Evolutionary conservation across 2,888 invertebrate genomes (phyloP).

Genomic region (Cristatella mucedo): DNA sequence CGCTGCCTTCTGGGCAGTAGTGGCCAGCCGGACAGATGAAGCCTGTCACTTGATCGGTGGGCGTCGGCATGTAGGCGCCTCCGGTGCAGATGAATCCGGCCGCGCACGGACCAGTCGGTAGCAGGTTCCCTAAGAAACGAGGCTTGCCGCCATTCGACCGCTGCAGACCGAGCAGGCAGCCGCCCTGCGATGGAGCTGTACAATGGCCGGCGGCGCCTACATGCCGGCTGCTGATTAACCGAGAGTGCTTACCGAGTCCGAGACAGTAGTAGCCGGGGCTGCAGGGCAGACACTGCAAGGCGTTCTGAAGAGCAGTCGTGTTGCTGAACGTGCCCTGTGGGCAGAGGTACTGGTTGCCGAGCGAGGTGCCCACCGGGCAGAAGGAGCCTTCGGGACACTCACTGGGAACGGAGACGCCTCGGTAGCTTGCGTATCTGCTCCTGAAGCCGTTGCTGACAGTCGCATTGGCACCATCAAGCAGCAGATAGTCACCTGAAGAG

Average conservation of each 20-base stretch:
- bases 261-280: constrained; percentile 27
- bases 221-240: background rate
- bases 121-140: constrained; percentile 30
- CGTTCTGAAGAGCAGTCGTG: constrained; percentile 20
- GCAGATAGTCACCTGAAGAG: constrained; percentile 25
- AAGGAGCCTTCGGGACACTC: constrained; percentile 29
- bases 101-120: constrained; percentile 22
- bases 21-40: constrained; percentile 27
- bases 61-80: constrained; percentile 19
- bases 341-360: constrained; percentile 24
- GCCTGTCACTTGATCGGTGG: constrained; percentile 17
- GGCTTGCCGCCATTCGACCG: no score
- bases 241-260: constrained; percentile 20
- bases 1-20: constrained; percentile 19
- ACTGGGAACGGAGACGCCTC: constrained; percentile 27
- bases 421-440: constrained; percentile 23
- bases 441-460: constrained; percentile 24
- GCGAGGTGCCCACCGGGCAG: constrained; percentile 23
- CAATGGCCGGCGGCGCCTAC: no score
- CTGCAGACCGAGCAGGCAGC: no score
- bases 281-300: constrained; percentile 28
- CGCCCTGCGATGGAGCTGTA: no score
- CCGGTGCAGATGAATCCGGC: constrained; percentile 26
- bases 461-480: constrained; percentile 21
- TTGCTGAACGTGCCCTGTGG: constrained; percentile 29